phyloP scores from a whole-genome alignment of 1,140 invertebrate species.

The Meloidogyne floridensis region DNA sequence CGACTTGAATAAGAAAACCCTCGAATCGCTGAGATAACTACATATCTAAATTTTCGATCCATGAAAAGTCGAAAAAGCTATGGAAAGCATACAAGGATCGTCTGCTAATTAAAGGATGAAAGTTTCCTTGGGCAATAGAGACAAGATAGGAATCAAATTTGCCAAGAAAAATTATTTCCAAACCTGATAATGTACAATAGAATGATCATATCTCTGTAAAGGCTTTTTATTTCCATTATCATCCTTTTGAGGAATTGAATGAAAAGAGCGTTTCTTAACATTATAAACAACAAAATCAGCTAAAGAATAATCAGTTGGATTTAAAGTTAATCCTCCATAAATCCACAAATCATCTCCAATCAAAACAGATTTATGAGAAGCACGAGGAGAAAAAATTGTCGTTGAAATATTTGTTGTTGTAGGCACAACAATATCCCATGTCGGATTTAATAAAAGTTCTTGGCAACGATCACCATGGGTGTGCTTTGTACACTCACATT shows the following conservation, averaged over 20 bases:
- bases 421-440: conserved; percentile 49
- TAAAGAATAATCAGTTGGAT: conserved; percentile 12
- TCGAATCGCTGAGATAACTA: too few species aligned
- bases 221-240: conserved; percentile 31
- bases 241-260: conserved; percentile 16
- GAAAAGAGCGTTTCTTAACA: conserved; percentile 33
- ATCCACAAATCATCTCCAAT: conserved; percentile 56
- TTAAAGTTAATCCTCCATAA: conserved; percentile 52
- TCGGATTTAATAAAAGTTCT: conserved; percentile 26
- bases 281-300: conserved; percentile 45
- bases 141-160: too few species aligned
- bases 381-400: conserved; percentile 40
- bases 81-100: too few species aligned
- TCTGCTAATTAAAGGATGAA: too few species aligned
- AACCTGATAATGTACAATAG: conserved; percentile 60
- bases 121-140: too few species aligned
- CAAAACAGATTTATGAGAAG: conserved; percentile 53
- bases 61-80: too few species aligned
- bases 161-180: not conserved
- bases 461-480: conserved; percentile 55
- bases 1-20: too few species aligned
- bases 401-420: conserved; percentile 8
- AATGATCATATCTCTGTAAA: conserved; percentile 58
- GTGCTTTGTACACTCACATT: conserved; percentile 43
- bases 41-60: too few species aligned